Evolutionary conservation across 2,888 invertebrate genomes (phyloP).

Genomic region (Phasia obesa): DNA sequence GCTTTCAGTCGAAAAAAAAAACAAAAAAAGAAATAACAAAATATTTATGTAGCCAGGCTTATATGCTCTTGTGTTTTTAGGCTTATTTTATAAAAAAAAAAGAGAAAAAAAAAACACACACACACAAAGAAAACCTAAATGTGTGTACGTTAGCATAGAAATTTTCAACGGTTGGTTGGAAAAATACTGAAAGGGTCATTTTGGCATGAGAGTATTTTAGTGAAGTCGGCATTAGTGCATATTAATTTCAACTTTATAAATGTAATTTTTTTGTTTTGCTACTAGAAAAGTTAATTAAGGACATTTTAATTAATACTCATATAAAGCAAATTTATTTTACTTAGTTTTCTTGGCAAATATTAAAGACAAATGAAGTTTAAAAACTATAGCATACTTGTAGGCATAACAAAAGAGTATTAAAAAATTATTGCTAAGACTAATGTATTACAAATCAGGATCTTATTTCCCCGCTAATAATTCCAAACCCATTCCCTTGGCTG

Average conservation of each 20-base stretch:
- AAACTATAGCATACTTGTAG: too few relatives aligned
- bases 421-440: too few relatives aligned
- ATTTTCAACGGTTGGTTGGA: slow-evolving; percentile 2
- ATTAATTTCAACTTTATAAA: not conserved
- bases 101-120: too few relatives aligned
- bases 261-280: not conserved
- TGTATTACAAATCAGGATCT: too few relatives aligned
- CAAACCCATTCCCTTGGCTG: too few relatives aligned
- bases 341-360: not conserved
- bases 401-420: too few relatives aligned
- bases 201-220: not conserved
- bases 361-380: not conserved
- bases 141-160: not conserved
- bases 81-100: not conserved
- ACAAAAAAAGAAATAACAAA: too few relatives aligned
- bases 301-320: not conserved
- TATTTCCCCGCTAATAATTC: too few relatives aligned
- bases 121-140: not conserved
- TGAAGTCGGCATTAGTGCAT: not conserved
- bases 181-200: not conserved
- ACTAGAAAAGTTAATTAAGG: not conserved
- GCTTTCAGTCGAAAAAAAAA: slow-evolving; percentile 26
- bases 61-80: too few relatives aligned
- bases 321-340: not conserved
- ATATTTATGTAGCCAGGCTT: slow-evolving; percentile 2